Conservation (phyloP, 2,797 vertebrate genomes). For the Otus scops region DNA sequence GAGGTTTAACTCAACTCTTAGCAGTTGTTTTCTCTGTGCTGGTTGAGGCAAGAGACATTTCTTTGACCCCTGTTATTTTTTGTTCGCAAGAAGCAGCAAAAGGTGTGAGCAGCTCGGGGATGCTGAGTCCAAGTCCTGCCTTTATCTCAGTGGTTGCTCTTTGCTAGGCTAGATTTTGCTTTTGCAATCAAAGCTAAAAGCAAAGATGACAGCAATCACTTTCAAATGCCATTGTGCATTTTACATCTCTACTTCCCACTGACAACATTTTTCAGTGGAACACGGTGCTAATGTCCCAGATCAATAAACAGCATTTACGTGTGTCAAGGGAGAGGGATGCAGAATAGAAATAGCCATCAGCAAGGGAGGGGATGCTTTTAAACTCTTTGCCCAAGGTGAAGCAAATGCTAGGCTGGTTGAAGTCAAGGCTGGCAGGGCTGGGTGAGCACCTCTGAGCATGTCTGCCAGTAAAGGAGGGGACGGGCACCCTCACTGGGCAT, state of each 20-base stretch:
- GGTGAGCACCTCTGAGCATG: neutral
- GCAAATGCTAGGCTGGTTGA: neutral
- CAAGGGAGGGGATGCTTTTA: neutral
- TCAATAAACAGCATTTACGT: neutral
- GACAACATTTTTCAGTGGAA: neutral
- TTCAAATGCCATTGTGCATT: neutral
- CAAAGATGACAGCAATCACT: neutral
- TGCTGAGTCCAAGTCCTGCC: neutral
- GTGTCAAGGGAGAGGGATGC: neutral
- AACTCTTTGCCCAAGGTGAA: neutral
- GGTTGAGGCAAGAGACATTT: neutral
- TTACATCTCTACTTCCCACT: neutral
- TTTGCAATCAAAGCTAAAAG: conserved; percentile 18
- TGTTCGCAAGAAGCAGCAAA: neutral
- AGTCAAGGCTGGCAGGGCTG: neutral
- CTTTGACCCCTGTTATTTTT: neutral
- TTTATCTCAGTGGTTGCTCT: neutral
- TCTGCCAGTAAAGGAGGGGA: neutral
- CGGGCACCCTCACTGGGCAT: fast-evolving
- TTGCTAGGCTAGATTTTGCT: neutral
- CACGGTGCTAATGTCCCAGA: neutral
- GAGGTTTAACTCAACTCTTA: neutral
- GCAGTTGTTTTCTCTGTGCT: neutral
- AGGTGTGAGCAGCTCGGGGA: neutral
- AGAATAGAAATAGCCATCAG: neutral